Percentiles rank a stretch among this genome's conserved stretches.
Evolutionary conservation across 2,888 invertebrate genomes (phyloP).

Genomic region (Leptarthrus brevirostris): DNA sequence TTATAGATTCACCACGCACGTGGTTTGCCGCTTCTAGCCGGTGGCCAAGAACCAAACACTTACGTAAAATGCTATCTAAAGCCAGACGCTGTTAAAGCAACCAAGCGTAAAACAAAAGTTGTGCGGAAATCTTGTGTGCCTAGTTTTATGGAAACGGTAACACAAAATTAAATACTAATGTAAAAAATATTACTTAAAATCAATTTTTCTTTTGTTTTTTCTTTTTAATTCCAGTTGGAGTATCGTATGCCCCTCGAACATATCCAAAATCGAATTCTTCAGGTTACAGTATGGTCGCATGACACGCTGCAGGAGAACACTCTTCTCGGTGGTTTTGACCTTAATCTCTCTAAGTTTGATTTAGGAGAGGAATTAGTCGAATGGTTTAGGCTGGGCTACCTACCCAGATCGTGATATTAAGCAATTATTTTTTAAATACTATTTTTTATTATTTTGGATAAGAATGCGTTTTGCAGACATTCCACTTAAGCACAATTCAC

Average conservation of each 20-base stretch:
- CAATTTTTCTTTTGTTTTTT: neutral
- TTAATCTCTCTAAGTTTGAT: slow-evolving; percentile 79
- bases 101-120: slow-evolving; percentile 96
- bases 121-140: slow-evolving; percentile 93
- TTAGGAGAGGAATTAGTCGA: slow-evolving; percentile 82
- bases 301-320: slow-evolving; percentile 94
- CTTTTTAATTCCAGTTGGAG: slow-evolving; percentile 75
- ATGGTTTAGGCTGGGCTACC: slow-evolving; percentile 82
- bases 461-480: neutral
- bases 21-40: slow-evolving; percentile 82
- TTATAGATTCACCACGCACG: slow-evolving; percentile 82
- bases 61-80: slow-evolving; percentile 92
- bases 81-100: slow-evolving; percentile 91
- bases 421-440: slow-evolving; percentile 27
- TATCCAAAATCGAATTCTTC: slow-evolving; percentile 79
- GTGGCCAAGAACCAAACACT: slow-evolving; percentile 86
- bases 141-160: slow-evolving; percentile 97
- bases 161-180: slow-evolving; percentile 50
- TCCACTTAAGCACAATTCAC: slow-evolving; percentile 27
- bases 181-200: neutral
- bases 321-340: slow-evolving; percentile 90
- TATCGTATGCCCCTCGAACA: slow-evolving; percentile 87
- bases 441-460: neutral
- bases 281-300: slow-evolving; percentile 95
- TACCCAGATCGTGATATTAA: slow-evolving; percentile 59